Conservation (phyloP, 2,113 vertebrate genomes). For the Epinephelus moara region DNA sequence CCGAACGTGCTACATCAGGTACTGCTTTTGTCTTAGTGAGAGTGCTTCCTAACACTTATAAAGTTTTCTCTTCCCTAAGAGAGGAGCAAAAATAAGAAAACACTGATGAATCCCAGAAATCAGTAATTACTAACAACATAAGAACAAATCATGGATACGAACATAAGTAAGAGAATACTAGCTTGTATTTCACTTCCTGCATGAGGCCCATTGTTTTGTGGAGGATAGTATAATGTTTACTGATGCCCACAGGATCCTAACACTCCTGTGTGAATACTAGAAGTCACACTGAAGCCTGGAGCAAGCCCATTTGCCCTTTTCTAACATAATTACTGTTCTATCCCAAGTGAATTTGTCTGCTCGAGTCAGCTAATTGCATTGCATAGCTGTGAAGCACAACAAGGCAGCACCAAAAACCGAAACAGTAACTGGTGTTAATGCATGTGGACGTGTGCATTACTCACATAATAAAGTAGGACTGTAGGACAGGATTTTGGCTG, state of each 20-base stretch:
- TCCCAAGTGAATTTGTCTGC: neutral
- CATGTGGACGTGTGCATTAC: neutral
- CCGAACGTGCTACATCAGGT: no score
- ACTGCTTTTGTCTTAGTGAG: no score
- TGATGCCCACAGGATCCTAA: neutral
- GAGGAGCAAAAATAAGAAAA: no score
- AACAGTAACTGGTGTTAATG: neutral
- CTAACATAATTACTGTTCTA: neutral
- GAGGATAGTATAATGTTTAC: neutral
- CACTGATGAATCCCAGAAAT: no score
- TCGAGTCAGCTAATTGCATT: conserved; percentile 1
- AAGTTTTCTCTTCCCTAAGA: no score
- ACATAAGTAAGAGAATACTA: no score
- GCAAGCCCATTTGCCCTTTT: neutral
- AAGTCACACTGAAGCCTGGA: neutral
- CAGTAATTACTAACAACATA: no score
- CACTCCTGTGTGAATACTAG: neutral
- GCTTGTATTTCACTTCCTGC: no score
- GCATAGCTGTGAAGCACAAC: conserved; percentile 7
- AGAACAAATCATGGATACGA: no score
- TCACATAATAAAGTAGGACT: neutral
- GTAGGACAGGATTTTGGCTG: neutral
- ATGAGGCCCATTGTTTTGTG: neutral
- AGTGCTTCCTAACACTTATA: no score
- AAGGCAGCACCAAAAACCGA: neutral